Percentiles rank a stretch among this genome's conserved stretches.
Evolutionary conservation across 2,888 invertebrate genomes (phyloP).

Genomic region (Acrocyrtus sp.): DNA sequence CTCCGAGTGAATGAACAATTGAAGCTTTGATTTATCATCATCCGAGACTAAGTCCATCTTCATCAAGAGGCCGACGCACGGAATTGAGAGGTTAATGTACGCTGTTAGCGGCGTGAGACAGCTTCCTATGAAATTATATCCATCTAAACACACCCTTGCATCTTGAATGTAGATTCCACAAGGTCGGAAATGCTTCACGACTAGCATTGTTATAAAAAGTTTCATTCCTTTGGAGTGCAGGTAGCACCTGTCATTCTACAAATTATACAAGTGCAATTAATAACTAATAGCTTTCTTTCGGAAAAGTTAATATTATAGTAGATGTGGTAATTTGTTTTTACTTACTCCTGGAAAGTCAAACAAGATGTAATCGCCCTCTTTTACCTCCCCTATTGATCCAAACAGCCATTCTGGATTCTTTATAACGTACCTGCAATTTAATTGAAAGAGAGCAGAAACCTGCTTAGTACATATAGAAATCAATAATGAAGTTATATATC

Average conservation of each 20-base stretch:
- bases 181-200: conserved; percentile 69
- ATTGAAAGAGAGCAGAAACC: no score
- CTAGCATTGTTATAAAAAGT: conserved; percentile 67
- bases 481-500: no score
- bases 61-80: conserved; percentile 71
- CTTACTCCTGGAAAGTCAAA: conserved; percentile 87
- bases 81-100: conserved; percentile 71
- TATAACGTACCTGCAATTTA: conserved; percentile 76
- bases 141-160: conserved; percentile 71
- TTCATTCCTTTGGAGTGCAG: conserved; percentile 71
- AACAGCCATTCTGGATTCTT: conserved; percentile 94
- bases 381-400: conserved; percentile 85
- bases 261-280: not conserved
- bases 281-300: no score
- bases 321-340: no score
- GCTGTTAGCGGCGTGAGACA: conserved; percentile 70
- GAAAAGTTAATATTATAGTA: no score
- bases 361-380: conserved; percentile 93
- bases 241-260: conserved; percentile 68
- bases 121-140: conserved; percentile 71
- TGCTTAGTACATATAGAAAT: no score
- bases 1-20: conserved; percentile 58
- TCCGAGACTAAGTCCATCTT: conserved; percentile 70
- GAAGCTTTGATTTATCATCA: conserved; percentile 54
- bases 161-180: conserved; percentile 72